A percentile compares a stretch with the other conserved stretches of the same genome.
phyloP scores from a whole-genome alignment of 2,797 vertebrate species.

The Urophycis tenuis region DNA sequence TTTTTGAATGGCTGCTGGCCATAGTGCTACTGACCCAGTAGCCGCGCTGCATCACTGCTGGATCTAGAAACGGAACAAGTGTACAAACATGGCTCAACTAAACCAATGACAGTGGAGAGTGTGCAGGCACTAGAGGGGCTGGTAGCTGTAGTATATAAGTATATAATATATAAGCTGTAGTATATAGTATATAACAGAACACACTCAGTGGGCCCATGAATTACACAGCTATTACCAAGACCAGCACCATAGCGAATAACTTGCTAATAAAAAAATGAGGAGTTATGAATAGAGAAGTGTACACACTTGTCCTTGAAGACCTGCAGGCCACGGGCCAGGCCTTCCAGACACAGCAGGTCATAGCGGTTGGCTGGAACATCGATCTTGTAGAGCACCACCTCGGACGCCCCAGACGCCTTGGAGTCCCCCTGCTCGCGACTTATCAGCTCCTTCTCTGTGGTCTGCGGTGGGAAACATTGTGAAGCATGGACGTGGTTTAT shows the following conservation, averaged over 20 bases:
- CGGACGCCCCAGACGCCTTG: conserved; percentile 86
- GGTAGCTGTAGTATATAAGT: neutral
- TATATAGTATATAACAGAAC: too few relatives aligned
- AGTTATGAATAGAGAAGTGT: neutral
- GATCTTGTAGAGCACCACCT: conserved; percentile 88
- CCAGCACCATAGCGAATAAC: too few relatives aligned
- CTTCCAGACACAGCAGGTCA: conserved; percentile 95
- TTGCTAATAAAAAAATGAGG: too few relatives aligned
- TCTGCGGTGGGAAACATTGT: conserved; percentile 57
- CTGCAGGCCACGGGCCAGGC: conserved; percentile 88
- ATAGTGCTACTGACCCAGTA: too few relatives aligned
- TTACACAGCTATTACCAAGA: too few relatives aligned
- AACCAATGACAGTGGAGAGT: too few relatives aligned
- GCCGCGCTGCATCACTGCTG: too few relatives aligned
- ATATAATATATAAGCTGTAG: too few relatives aligned
- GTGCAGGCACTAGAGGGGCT: too few relatives aligned
- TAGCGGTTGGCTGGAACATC: conserved; percentile 97
- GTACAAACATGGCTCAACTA: too few relatives aligned
- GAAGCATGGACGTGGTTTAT: neutral
- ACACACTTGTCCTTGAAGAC: conserved; percentile 91
- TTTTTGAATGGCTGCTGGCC: too few relatives aligned
- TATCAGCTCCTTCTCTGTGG: conserved; percentile 91
- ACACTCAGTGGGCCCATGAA: neutral
- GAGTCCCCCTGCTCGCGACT: conserved; percentile 85
- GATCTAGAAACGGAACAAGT: too few relatives aligned